These are phyloP conservation scores for Acanthornis magna DNA, from an alignment of 2,797 vertebrate genomes.

Conservation along the genomic window DNA sequence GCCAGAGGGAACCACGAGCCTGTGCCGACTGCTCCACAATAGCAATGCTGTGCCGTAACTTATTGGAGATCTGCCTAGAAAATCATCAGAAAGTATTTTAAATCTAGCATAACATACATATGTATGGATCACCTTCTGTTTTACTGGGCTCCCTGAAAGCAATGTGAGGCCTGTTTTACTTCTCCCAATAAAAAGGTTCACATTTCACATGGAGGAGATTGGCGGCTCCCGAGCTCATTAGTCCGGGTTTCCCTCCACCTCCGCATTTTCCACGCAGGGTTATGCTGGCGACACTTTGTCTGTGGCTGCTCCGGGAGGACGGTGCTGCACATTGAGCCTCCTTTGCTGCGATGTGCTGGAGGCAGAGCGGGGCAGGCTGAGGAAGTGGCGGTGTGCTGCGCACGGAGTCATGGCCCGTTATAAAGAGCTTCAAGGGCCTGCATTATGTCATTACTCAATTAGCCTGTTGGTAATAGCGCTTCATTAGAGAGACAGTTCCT, in stretches of 20 bases:
- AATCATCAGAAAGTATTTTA: constrained; percentile 67
- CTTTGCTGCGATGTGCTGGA: constrained; percentile 42
- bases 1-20: neutral
- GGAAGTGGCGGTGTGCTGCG: constrained; percentile 13
- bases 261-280: constrained; percentile 83
- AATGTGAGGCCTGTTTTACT: constrained; percentile 68
- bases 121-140: constrained; percentile 71
- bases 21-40: neutral
- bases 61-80: constrained; percentile 71
- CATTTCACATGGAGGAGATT: constrained; percentile 72
- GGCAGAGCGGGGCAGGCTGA: constrained; percentile 37
- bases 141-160: constrained; percentile 69
- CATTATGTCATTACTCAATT: constrained; percentile 74
- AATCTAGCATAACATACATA: constrained; percentile 60
- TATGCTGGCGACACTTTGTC: constrained; percentile 80
- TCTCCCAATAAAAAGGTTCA: constrained; percentile 69
- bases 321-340: constrained; percentile 60
- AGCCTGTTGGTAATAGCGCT: constrained; percentile 71
- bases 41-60: constrained; percentile 45
- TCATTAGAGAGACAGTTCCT: constrained; percentile 68
- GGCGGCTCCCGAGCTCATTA: constrained; percentile 73
- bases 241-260: constrained; percentile 76
- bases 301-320: constrained; percentile 69
- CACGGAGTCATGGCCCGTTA: constrained; percentile 1
- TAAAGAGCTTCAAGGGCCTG: constrained; percentile 62